Conservation (phyloP, 2,797 vertebrate species). For the Eulemur rubriventer region DNA sequence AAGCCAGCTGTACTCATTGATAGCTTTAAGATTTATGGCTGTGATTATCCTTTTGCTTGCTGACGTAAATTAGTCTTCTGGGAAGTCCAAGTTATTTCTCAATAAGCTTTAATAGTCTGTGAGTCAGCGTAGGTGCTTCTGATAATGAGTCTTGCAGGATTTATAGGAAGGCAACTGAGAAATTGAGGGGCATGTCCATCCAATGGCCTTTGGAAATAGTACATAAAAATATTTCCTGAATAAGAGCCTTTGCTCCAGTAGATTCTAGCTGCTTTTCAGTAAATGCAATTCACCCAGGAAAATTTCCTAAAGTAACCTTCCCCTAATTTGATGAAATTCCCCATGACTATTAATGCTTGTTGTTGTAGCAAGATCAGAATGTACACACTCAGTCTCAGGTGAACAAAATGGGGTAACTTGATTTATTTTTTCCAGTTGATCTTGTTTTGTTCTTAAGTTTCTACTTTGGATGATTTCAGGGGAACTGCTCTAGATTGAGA, state of each 20-base stretch:
- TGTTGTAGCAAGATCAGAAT: background rate
- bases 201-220: conserved; percentile 67
- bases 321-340: background rate
- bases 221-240: conserved; percentile 63
- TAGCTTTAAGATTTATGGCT: conserved; percentile 80
- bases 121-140: conserved; percentile 83
- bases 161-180: conserved; percentile 73
- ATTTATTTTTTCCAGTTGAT: background rate
- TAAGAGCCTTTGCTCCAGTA: conserved; percentile 53
- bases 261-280: conserved; percentile 58
- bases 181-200: conserved; percentile 43
- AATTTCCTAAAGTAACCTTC: conserved; percentile 68
- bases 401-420: background rate
- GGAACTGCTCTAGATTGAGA: background rate
- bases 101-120: conserved; percentile 83
- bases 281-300: conserved; percentile 54
- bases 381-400: background rate
- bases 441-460: conserved; percentile 19
- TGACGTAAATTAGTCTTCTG: conserved; percentile 87
- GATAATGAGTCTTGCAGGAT: conserved; percentile 79
- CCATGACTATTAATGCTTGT: background rate
- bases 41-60: conserved; percentile 84
- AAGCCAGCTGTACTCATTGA: conserved; percentile 53
- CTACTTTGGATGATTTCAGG: background rate
- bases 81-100: conserved; percentile 86